phyloP scores from a whole-genome alignment of 2,888 invertebrate genomes.

The Hyalella azteca region DNA sequence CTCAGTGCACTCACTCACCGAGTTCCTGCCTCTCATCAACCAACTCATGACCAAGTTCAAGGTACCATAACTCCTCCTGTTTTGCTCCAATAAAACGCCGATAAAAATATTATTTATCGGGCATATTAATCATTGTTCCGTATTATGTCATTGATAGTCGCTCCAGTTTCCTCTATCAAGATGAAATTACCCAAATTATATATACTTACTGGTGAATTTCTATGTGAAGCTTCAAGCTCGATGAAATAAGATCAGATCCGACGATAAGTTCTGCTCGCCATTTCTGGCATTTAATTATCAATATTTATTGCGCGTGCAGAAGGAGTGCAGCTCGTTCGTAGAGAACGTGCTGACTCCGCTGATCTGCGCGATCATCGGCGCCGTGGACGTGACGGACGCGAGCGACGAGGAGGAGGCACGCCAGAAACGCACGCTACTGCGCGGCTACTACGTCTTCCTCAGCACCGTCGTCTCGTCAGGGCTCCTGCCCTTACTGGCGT shows the following conservation, averaged over 20 bases:
- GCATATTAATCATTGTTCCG: too few relatives aligned
- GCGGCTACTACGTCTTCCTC: conserved; percentile 66
- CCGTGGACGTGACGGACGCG: conserved; percentile 64
- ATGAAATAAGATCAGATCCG: too few relatives aligned
- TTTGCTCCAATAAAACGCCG: too few relatives aligned
- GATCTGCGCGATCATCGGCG: conserved; percentile 65
- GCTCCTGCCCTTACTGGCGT: conserved; percentile 64
- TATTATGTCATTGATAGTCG: too few relatives aligned
- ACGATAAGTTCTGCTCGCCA: too few relatives aligned
- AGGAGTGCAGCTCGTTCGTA: conserved; percentile 65
- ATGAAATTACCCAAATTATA: too few relatives aligned
- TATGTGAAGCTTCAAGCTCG: too few relatives aligned
- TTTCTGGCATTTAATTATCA: too few relatives aligned
- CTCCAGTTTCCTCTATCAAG: neutral
- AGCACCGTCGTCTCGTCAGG: conserved; percentile 66
- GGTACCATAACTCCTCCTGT: too few relatives aligned
- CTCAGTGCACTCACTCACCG: conserved; percentile 63
- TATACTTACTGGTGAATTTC: too few relatives aligned
- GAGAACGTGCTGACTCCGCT: conserved; percentile 66
- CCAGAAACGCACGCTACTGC: conserved; percentile 65
- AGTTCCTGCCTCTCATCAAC: conserved; percentile 69
- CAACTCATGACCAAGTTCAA: conserved; percentile 69
- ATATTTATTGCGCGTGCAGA: conserved; percentile 65
- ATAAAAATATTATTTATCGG: too few relatives aligned
- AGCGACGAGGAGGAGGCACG: conserved; percentile 65